Conservation (phyloP, 2,113 vertebrate species). For the Hypocryptadius cinnamomeus region DNA sequence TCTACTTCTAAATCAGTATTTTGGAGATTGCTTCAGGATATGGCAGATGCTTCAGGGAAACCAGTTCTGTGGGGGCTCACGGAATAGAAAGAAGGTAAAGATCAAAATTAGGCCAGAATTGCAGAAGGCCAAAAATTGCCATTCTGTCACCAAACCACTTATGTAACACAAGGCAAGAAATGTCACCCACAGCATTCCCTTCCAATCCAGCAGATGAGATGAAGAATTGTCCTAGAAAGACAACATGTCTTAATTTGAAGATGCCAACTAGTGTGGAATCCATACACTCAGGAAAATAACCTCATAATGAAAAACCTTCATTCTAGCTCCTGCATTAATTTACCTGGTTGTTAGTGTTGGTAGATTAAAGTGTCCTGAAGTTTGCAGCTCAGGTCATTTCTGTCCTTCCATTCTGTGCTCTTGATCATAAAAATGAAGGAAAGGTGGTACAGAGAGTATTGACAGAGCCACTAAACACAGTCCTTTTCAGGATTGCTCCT, state of each 20-base stretch:
- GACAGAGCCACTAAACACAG: not conserved
- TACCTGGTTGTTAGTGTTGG: not conserved
- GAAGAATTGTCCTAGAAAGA: not conserved
- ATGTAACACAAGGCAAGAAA: not conserved
- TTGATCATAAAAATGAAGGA: not conserved
- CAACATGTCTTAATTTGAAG: not conserved
- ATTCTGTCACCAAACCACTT: not conserved
- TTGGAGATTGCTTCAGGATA: not conserved
- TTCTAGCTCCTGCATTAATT: not conserved
- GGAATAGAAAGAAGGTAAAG: not conserved
- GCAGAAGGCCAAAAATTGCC: not conserved
- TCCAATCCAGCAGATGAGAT: not conserved
- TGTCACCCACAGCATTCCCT: not conserved
- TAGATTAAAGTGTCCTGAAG: not conserved
- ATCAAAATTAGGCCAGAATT: not conserved
- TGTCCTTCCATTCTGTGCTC: not conserved
- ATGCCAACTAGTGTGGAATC: not conserved
- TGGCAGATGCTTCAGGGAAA: not conserved
- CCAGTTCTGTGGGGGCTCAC: not conserved
- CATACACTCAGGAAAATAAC: not conserved
- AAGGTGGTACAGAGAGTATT: not conserved
- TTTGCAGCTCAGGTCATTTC: not conserved
- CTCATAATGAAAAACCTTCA: not conserved
- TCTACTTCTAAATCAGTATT: not conserved
- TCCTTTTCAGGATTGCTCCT: not conserved